Evolutionary conservation across 1,140 invertebrate species (phyloP).

Genomic region (Drosophila lacteicornis): DNA sequence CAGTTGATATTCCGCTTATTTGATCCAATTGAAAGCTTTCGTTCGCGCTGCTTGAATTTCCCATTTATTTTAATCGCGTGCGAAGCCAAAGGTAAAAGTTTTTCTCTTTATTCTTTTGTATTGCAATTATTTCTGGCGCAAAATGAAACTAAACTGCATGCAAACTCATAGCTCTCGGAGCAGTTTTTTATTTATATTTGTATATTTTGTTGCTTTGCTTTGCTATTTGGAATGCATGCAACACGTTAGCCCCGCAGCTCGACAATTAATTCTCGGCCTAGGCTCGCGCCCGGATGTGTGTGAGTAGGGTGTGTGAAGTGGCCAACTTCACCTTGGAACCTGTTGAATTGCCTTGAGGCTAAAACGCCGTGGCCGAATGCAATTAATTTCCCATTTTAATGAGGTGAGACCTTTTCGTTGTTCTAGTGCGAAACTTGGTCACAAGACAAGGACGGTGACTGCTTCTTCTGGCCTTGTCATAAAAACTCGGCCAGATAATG

Average conservation of each 20-base stretch:
- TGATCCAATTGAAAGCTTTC: slow-evolving; percentile 24
- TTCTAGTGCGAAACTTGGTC: slow-evolving; percentile 41
- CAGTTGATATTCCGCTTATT: background rate
- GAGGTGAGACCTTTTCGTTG: slow-evolving; percentile 57
- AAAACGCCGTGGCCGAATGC: slow-evolving; percentile 43
- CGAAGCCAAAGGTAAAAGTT: slow-evolving; percentile 38
- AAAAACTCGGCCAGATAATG: slow-evolving; percentile 62
- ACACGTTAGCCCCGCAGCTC: slow-evolving; percentile 66
- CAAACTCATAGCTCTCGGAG: slow-evolving; percentile 35
- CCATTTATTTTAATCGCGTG: slow-evolving; percentile 60
- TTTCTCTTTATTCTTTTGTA: slow-evolving; percentile 41
- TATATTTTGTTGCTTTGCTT: slow-evolving; percentile 22
- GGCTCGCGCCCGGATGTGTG: slow-evolving; percentile 3
- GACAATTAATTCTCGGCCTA: slow-evolving; percentile 49
- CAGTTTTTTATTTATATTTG: slow-evolving; percentile 19
- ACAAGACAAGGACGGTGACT: slow-evolving; percentile 30
- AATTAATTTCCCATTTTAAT: slow-evolving; percentile 73
- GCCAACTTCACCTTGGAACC: slow-evolving; percentile 73
- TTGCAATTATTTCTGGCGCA: slow-evolving; percentile 68
- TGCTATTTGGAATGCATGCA: slow-evolving; percentile 58
- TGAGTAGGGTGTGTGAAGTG: slow-evolving; percentile 41
- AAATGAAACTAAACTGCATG: slow-evolving; percentile 69
- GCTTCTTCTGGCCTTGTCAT: slow-evolving; percentile 60
- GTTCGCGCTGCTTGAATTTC: slow-evolving; percentile 13
- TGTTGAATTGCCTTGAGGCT: slow-evolving; percentile 69